These are phyloP conservation scores for Ladona fulva DNA, from an alignment of 1,140 invertebrate genomes.

Conservation along the genomic window DNA sequence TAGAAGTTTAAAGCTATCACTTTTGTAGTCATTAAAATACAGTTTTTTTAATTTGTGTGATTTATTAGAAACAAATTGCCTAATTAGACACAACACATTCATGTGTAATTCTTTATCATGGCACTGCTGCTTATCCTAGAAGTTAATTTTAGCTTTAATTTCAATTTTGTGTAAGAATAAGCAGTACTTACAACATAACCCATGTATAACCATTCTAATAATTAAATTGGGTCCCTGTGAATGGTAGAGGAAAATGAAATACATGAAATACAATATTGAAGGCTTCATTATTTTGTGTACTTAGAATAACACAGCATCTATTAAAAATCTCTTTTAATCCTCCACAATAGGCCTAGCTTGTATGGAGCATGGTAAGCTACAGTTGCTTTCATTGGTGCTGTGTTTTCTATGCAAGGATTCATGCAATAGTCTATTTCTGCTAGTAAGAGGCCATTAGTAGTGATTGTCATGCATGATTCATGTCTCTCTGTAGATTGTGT, in stretches of 20 bases:
- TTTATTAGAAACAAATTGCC: constrained; percentile 16
- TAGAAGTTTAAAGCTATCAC: constrained; percentile 14
- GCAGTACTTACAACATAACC: neutral
- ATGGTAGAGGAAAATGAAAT: neutral
- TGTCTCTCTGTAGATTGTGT: neutral
- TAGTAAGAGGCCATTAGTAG: neutral
- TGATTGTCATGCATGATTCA: neutral
- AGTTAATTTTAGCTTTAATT: neutral
- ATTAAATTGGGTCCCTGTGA: neutral
- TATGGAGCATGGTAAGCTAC: constrained; percentile 2
- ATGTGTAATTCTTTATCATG: constrained; percentile 12
- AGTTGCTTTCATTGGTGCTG: neutral
- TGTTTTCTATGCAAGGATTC: neutral
- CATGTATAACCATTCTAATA: neutral
- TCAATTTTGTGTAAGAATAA: neutral
- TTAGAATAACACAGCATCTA: neutral
- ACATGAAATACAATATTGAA: neutral
- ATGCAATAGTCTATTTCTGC: neutral
- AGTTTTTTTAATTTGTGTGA: constrained; percentile 13
- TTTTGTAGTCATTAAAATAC: neutral
- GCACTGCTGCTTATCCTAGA: constrained; percentile 13
- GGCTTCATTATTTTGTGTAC: neutral
- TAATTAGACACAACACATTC: constrained; percentile 13
- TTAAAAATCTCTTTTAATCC: neutral
- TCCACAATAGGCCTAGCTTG: neutral